A percentile compares a stretch with the other conserved stretches of the same genome.
phyloP scores from a whole-genome alignment of 2,113 vertebrate genomes.

The Hemibagrus wyckioides region DNA sequence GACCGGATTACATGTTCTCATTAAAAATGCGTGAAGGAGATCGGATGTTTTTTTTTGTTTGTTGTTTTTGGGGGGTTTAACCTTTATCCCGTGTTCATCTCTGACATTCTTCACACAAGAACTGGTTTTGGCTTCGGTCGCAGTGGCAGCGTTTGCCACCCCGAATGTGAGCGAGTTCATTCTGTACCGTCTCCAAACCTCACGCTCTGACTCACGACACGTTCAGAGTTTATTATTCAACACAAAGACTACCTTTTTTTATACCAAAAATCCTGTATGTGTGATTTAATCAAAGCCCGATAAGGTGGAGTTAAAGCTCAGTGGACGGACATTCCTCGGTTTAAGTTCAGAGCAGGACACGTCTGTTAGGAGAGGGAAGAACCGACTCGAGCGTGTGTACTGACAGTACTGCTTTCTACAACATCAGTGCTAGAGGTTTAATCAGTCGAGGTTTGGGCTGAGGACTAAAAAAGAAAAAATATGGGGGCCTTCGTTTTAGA shows the following conservation, averaged over 20 bases:
- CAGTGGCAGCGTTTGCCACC: constrained; percentile 8
- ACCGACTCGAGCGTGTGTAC: constrained; percentile 49
- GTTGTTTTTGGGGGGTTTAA: background rate
- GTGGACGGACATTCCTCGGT: constrained; percentile 22
- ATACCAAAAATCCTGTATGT: background rate
- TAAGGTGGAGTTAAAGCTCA: constrained; percentile 15
- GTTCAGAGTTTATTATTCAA: constrained; percentile 37
- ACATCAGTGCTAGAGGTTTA: background rate
- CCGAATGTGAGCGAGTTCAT: background rate
- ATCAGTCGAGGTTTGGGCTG: background rate
- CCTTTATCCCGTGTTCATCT: background rate
- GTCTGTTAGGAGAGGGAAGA: constrained; percentile 32
- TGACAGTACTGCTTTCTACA: constrained; percentile 40
- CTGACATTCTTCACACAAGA: background rate
- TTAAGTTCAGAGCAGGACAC: constrained; percentile 36
- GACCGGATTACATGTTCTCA: constrained; percentile 34
- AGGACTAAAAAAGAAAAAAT: too few species aligned
- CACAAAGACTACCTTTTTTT: constrained; percentile 25
- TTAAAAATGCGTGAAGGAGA: background rate
- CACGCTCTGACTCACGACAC: background rate
- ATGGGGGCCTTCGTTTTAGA: too few species aligned
- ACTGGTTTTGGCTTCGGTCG: background rate
- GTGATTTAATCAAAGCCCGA: constrained; percentile 26
- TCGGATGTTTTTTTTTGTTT: background rate
- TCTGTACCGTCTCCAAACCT: constrained; percentile 8